These are phyloP conservation scores for Lophochroa leadbeateri DNA, from an alignment of 2,113 vertebrate species.

Conservation along the genomic window DNA sequence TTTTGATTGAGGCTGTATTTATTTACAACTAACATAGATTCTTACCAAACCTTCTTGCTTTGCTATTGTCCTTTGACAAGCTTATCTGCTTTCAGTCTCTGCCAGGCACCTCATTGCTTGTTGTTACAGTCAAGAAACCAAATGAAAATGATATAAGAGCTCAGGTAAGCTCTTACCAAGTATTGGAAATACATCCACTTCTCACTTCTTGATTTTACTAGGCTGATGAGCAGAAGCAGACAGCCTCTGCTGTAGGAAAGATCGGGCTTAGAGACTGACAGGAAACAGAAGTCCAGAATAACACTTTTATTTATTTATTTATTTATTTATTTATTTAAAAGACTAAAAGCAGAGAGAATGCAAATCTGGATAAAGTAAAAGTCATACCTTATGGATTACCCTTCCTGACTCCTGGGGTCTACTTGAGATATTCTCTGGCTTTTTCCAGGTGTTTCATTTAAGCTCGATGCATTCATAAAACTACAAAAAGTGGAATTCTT, in stretches of 20 bases:
- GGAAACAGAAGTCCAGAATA: not conserved
- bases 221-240: not conserved
- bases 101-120: rapidly evolving
- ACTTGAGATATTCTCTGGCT: rapidly evolving
- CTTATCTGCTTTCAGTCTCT: not conserved
- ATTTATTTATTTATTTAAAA: not conserved
- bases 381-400: not conserved
- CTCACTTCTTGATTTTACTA: not conserved
- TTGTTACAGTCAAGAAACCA: not conserved
- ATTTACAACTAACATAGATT: not conserved
- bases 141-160: rapidly evolving
- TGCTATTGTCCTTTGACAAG: not conserved
- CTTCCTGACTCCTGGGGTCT: not conserved
- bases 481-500: not conserved
- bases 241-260: not conserved
- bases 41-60: not conserved
- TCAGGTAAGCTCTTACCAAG: not conserved
- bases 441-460: not conserved
- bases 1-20: not conserved
- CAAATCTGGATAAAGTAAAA: not conserved
- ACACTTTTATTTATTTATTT: too few species aligned
- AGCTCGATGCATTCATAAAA: not conserved
- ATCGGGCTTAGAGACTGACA: not conserved
- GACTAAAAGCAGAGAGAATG: not conserved
- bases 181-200: not conserved